Base-by-base conservation (phyloP, 2,888 invertebrate species). In the Acronicta aceris region DNA sequence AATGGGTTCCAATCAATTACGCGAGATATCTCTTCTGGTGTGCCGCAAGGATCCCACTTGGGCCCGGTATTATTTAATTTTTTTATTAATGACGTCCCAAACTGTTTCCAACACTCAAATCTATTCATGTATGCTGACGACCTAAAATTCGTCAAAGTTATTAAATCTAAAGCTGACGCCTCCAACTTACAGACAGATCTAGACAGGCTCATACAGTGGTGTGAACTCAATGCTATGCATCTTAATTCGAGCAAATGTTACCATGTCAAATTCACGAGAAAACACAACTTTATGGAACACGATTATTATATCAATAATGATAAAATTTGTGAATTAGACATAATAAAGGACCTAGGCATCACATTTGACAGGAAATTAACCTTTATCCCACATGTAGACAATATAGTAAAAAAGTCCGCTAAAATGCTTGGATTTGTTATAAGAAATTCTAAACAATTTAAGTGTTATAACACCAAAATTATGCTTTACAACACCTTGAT, bases 11-110 rank as follows among this genome's bases (percentile, higher is more conserved):
- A 9, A 33, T 36, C 48, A 33, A 36, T 10, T 5, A 4, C 5
- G 4, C 15, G 15, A 36, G 13, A 36, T 13, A 48, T 30, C 33
- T 33, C 36, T 9, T 48, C 48, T 17, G 48, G 48, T 8, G 48
- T 48, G 8, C 48, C 48, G 2, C 48, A 48, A 36, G 48, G 48
- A 15, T 48, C 33, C 4, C 48, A 48, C 33, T 9, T 50, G 9
- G 50, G 50, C 2, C 50, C 50, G 2, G 25, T 50, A 21, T 12
- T 49, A 12, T 49, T 49, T n/a, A 50, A 50, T 40, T 17, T 25
- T 13, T 50, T 50, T n/a, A 40, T 50, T 5, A 50, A 50, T 36
- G 48, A 48, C 27, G 33, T 48, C 8, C n/a, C 33, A 3, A 3
- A 13, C 8, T 49, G 36, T n/a, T 38, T 49, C 21, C 36, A 7